Conservation (phyloP, 2,113 vertebrate species). For the Aegypius monachus region DNA sequence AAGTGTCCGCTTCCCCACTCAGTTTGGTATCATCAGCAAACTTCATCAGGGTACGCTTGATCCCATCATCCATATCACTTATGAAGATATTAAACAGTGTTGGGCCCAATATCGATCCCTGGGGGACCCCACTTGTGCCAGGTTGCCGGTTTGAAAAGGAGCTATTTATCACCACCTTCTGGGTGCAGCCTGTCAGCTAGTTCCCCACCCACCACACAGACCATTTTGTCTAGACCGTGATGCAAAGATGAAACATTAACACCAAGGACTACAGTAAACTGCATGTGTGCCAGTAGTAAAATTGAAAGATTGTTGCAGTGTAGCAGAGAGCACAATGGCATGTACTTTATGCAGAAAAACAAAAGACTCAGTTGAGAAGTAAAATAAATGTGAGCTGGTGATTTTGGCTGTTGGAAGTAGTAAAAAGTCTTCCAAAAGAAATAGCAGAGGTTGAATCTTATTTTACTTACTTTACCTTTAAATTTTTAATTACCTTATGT, state of each 20-base stretch:
- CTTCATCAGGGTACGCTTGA: too few species aligned
- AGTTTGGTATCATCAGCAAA: too few species aligned
- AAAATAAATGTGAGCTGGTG: rapidly evolving
- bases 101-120: too few species aligned
- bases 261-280: neutral
- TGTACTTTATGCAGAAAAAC: neutral
- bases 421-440: neutral
- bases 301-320: neutral
- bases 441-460: neutral
- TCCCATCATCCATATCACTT: too few species aligned
- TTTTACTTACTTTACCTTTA: neutral
- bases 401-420: neutral
- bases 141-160: too few species aligned
- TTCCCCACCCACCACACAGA: too few species aligned
- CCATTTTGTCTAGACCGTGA: too few species aligned
- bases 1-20: too few species aligned
- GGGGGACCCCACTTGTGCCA: too few species aligned
- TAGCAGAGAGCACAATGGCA: neutral
- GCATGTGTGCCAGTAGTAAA: neutral
- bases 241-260: neutral
- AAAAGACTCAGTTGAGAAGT: neutral
- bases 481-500: neutral
- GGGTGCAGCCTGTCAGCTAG: too few species aligned
- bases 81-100: too few species aligned
- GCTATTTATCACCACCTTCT: too few species aligned